These are phyloP conservation scores for Dryobota labecula DNA, from an alignment of 2,888 invertebrate species.

Conservation along the genomic window DNA sequence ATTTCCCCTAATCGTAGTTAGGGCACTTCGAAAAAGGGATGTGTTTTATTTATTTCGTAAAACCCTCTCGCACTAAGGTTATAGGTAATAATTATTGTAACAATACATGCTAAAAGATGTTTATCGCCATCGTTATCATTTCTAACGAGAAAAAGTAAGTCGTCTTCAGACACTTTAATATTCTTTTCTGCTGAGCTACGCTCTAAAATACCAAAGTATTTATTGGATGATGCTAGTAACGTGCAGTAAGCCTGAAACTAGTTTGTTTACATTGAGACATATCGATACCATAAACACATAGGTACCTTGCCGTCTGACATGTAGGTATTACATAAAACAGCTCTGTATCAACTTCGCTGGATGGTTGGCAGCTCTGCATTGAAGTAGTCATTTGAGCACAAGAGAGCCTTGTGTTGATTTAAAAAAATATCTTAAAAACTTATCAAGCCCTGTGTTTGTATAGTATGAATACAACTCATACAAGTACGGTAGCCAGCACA, in stretches of 20 bases:
- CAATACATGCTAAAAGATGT: too few species aligned
- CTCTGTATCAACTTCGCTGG: conserved; percentile 56
- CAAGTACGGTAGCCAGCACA: too few species aligned
- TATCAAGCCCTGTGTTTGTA: too few species aligned
- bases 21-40: conserved; percentile 85
- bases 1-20: conserved; percentile 85
- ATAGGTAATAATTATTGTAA: conserved; percentile 28
- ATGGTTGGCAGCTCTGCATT: conserved; percentile 36
- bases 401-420: not conserved
- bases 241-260: conserved; percentile 66
- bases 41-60: conserved; percentile 81
- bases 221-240: conserved; percentile 59
- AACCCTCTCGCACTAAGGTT: conserved; percentile 65
- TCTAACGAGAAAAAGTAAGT: conserved; percentile 8
- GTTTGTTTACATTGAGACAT: conserved; percentile 80
- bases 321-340: conserved; percentile 75
- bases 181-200: not conserved
- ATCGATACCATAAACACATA: conserved; percentile 76
- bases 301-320: conserved; percentile 73
- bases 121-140: conserved; percentile 4
- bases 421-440: not conserved
- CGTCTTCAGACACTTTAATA: not conserved
- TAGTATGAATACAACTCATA: not conserved
- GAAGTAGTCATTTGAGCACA: conserved; percentile 15
- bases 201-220: conserved; percentile 8